Conservation (phyloP, 1,140 invertebrate genomes). For the Helicoverpa zea region DNA sequence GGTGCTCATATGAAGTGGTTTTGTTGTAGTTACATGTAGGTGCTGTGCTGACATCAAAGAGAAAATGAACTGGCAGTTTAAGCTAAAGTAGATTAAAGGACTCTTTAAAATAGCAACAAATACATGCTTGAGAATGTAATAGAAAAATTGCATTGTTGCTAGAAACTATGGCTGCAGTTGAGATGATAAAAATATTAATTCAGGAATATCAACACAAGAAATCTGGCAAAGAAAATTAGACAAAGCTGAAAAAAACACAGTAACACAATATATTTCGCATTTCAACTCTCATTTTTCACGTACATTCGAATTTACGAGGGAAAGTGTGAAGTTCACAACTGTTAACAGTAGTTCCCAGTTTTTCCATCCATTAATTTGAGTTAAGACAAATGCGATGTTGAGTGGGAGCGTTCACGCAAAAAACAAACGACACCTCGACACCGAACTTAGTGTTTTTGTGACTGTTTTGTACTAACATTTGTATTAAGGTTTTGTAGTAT, state of each 20-base stretch:
- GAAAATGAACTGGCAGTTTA: too few species aligned
- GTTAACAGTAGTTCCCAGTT: constrained; percentile 16
- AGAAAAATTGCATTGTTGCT: too few species aligned
- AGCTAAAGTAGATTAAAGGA: too few species aligned
- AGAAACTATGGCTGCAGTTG: too few species aligned
- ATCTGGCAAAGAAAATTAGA: neutral
- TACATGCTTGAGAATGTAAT: too few species aligned
- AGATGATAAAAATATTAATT: too few species aligned
- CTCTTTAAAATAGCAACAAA: too few species aligned
- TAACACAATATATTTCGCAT: neutral
- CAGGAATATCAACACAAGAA: too few species aligned
- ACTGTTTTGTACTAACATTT: neutral
- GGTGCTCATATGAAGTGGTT: neutral
- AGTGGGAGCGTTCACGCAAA: constrained; percentile 19
- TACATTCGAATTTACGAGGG: neutral
- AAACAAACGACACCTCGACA: constrained; percentile 9
- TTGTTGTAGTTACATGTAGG: neutral
- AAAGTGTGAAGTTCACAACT: constrained; percentile 16
- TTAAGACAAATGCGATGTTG: constrained; percentile 29
- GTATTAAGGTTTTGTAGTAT: neutral
- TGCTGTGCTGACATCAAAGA: too few species aligned
- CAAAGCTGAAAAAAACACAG: neutral
- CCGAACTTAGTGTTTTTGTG: constrained; percentile 13
- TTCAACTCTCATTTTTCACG: neutral
- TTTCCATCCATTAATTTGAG: constrained; percentile 37